Evolutionary conservation across 2,888 invertebrate genomes (phyloP).

Genomic region (Drosophila hawaiiensis): DNA sequence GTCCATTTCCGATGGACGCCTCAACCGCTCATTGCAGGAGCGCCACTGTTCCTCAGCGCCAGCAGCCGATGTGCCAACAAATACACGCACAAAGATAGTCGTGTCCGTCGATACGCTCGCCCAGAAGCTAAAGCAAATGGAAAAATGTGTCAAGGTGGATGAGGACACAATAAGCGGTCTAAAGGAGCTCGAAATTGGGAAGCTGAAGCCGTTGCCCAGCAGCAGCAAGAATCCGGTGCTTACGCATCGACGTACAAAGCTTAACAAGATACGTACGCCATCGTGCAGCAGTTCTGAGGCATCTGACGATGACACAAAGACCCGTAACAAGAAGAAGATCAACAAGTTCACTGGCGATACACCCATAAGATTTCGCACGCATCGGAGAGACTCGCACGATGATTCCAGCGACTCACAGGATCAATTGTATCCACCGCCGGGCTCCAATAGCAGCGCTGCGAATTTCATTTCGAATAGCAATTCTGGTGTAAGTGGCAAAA

Average conservation of each 20-base stretch:
- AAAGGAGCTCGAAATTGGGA: constrained; percentile 83
- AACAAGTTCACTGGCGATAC: constrained; percentile 88
- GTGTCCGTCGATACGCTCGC: constrained; percentile 80
- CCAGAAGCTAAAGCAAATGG: constrained; percentile 80
- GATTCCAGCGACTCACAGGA: constrained; percentile 95
- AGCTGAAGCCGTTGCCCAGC: constrained; percentile 78
- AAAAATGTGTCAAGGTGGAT: constrained; percentile 67
- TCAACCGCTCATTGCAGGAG: constrained; percentile 90
- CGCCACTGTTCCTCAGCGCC: constrained; percentile 71
- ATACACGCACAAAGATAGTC: constrained; percentile 87
- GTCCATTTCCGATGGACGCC: constrained; percentile 92
- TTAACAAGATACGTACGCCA: constrained; percentile 91
- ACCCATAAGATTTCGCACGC: constrained; percentile 88
- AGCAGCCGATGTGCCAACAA: constrained; percentile 85
- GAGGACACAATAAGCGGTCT: constrained; percentile 75
- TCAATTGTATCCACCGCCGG: constrained; percentile 85
- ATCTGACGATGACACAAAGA: constrained; percentile 94
- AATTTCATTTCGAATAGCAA: constrained; percentile 80
- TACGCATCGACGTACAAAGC: constrained; percentile 88
- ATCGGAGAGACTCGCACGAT: constrained; percentile 92
- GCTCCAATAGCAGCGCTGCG: constrained; percentile 70
- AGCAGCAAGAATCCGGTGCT: constrained; percentile 83
- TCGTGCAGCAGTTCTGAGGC: constrained; percentile 98
- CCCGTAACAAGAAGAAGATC: constrained; percentile 91
- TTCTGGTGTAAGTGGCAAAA: constrained; percentile 75